Evolutionary conservation across 2,113 vertebrate genomes (phyloP).

Genomic region (Benitochromis conjunctus): DNA sequence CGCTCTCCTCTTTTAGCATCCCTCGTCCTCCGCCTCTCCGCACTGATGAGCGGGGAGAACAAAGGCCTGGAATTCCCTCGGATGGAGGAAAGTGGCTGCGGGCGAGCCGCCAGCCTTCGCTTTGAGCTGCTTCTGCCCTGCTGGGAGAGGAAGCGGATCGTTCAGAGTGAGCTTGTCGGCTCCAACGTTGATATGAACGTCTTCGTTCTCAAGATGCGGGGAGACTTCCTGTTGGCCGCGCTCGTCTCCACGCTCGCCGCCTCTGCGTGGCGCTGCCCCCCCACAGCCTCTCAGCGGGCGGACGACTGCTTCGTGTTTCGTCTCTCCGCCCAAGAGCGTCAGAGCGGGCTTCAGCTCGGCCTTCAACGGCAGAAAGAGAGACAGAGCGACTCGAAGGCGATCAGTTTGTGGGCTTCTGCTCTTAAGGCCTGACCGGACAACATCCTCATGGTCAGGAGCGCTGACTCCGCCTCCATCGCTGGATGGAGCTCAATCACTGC

Average conservation of each 20-base stretch:
- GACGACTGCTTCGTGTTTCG: not conserved
- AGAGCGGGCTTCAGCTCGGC: not conserved
- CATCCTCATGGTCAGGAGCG: not conserved
- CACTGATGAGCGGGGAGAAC: not conserved
- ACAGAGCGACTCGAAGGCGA: not conserved
- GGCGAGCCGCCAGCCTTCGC: not conserved
- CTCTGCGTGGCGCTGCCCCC: not conserved
- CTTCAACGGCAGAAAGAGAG: rapidly evolving
- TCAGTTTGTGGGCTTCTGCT: not conserved
- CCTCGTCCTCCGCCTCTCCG: not conserved
- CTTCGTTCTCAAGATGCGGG: not conserved
- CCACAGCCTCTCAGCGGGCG: not conserved
- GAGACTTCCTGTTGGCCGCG: not conserved
- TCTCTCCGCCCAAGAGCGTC: not conserved
- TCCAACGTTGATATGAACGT: not conserved
- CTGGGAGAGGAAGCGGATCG: not conserved
- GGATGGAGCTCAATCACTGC: not conserved
- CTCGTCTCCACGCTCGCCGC: not conserved
- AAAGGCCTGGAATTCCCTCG: slow-evolving; percentile 2
- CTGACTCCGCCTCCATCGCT: not conserved
- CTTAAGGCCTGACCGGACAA: not conserved
- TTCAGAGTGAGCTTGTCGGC: not conserved
- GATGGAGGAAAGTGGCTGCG: not conserved
- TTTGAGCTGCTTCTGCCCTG: not conserved
- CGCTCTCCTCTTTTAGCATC: not conserved